Base-by-base conservation (phyloP, 2,888 invertebrate genomes). In the Drosophila macrospina region DNA sequence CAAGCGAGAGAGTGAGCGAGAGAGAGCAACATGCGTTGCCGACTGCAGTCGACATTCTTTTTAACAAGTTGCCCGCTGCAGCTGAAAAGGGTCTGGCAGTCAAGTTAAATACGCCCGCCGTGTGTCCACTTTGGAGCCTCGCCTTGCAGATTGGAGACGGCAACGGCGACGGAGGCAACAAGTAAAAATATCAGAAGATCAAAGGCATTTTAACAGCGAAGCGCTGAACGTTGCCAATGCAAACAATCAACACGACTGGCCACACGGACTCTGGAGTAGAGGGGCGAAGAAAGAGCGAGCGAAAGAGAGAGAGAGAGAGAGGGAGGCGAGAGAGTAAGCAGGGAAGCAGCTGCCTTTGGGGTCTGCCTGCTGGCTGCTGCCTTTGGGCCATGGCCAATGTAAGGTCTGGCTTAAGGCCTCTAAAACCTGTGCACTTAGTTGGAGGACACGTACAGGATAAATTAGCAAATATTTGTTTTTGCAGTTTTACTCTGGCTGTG, bases 381-480 rank as follows among this genome's bases (percentile, higher is more conserved):
- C 50, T 63, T 63, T 52, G 20, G 74, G 78, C 62, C 80, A 77
- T 74, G 66, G 80, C 61, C 68, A 64, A 64, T 70, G 71, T 55
- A 57, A 47, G 74, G 60, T 37, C 57, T 66, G 74, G 74, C 75
- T 74, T 74, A 78, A 66, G 75, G 69, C 67, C 69, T 56, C 69
- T 56, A 52, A 73, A 80, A 67, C 80, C 82, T 85, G 86, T 88
- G 83, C 83, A 84, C 83, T 84, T 84, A 84, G 86, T 78, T 81
- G 77, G 87, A 88, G 85, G 89, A 88, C 90, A 89, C 89, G 88
- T 85, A 83, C 86, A 86, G 90, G 89, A 89, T 90, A 89, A 89
- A 89, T 89, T 90, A 89, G 89, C 88, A 90, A 89, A 89, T 89
- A 89, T 89, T 89, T 89, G 89, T 85, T 85, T 84, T 78, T 78